These are phyloP conservation scores for Pilophorus perplexus DNA, from an alignment of 2,888 invertebrate genomes.

Conservation along the genomic window DNA sequence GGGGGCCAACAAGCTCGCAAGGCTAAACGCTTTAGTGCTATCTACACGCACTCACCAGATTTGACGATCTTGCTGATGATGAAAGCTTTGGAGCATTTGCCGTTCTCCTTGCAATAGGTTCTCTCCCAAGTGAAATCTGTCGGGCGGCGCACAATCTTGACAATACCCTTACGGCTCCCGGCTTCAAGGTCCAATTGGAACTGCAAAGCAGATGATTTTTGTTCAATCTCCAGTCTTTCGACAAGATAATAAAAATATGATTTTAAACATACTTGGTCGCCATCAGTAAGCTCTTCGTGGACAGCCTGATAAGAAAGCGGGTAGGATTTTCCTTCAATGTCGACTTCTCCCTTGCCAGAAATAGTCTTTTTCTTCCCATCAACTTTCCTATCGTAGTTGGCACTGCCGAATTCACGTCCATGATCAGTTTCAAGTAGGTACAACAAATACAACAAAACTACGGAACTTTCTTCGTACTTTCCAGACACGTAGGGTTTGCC, in stretches of 20 bases:
- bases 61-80: slow-evolving; percentile 51
- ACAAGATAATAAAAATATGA: too few species aligned
- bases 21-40: too few species aligned
- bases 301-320: slow-evolving; percentile 26
- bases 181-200: slow-evolving; percentile 10
- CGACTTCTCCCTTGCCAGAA: slow-evolving; percentile 30
- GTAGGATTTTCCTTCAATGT: slow-evolving; percentile 33
- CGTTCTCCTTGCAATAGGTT: slow-evolving; percentile 40
- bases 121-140: slow-evolving; percentile 41
- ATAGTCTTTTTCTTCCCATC: slow-evolving; percentile 31
- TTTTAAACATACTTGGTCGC: slow-evolving; percentile 26
- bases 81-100: slow-evolving; percentile 51
- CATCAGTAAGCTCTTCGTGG: slow-evolving; percentile 11
- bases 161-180: background rate
- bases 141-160: slow-evolving; percentile 12
- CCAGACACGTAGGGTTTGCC: slow-evolving; percentile 68
- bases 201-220: background rate
- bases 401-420: background rate
- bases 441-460: background rate
- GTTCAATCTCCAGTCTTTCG: too few species aligned
- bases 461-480: slow-evolving; percentile 55
- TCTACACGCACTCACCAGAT: slow-evolving; percentile 30
- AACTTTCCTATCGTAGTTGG: slow-evolving; percentile 29
- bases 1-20: too few species aligned
- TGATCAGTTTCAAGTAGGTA: background rate